Evolutionary conservation across 2,888 invertebrate species (phyloP), one percentile per base, ranked within the genome.

Genomic region (Drosophila demipolita): DNA sequence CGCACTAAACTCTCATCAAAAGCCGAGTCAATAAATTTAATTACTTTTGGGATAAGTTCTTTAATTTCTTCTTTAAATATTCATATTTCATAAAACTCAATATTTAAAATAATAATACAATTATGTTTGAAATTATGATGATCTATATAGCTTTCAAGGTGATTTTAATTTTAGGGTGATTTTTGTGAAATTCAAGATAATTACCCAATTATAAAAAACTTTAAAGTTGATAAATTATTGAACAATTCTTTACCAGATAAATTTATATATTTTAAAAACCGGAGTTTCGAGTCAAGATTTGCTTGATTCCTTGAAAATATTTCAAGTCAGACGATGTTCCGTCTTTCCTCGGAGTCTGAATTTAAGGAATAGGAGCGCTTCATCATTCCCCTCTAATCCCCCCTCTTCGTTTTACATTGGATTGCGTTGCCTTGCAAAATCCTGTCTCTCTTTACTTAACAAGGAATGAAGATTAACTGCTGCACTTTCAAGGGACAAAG

Each of bases 401-500:
- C 29, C 1, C 26, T 29, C 29, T 29, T 29, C 29, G 6, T 29
- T 6, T 29, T 29, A 29, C 29, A 6, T 29, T 29, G 29, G 6
- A 29, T 29, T 8, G 23, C 15, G 15, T 23, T 45, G 23, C 8
- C 4, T 23, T 38, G n/a, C 38, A 54, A 54, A 26, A 26, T 54
- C 38, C 11, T 38, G 11, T 23, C 2, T 17, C 11, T 9, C 26
- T 54, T 54, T 26, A 26, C 36, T 26, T 26, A 3, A 8, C 54
- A 36, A 3, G 12, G 17, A 17, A 29, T 17, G 8, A 33, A 17
- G 12, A 8, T 12, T 52, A 29, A 45, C 42, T 33, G 50, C 35
- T 32, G 29, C 35, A 26, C 59, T 70, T 60, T 72, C 55, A 70
- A 68, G 57, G 49, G 55, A 82, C 78, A 75, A 80, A 72, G 85